These are phyloP conservation scores for Tanytarsus gracilentus DNA, from an alignment of 2,888 invertebrate genomes.

Conservation along the genomic window DNA sequence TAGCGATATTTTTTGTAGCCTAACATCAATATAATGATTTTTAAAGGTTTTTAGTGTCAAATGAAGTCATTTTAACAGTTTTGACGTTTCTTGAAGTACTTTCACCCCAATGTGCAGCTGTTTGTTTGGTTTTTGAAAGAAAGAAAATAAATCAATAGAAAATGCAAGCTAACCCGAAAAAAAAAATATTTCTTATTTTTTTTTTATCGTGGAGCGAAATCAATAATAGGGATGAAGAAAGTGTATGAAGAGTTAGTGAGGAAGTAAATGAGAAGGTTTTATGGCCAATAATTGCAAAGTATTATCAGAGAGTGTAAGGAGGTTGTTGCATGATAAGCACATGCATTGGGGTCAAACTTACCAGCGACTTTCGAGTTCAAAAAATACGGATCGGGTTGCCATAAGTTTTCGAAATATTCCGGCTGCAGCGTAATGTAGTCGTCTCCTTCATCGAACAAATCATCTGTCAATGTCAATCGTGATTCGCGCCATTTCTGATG, in stretches of 20 bases:
- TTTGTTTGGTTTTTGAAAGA: no score
- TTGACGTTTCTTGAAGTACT: no score
- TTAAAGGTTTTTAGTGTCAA: no score
- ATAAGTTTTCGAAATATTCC: constrained; percentile 73
- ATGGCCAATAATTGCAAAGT: no score
- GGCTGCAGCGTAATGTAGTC: constrained; percentile 71
- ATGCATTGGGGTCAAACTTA: constrained; percentile 37
- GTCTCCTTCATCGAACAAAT: constrained; percentile 71
- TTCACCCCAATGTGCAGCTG: no score
- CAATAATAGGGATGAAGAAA: background rate
- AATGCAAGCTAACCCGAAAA: constrained; percentile 23
- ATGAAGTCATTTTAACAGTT: no score
- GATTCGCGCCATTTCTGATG: constrained; percentile 73
- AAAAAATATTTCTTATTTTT: background rate
- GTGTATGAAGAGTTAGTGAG: background rate
- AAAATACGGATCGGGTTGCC: constrained; percentile 82
- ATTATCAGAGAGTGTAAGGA: no score
- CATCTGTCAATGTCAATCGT: constrained; percentile 63
- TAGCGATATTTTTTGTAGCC: no score
- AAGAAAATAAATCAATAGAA: constrained; percentile 9
- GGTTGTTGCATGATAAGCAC: background rate
- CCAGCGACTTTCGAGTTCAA: constrained; percentile 77
- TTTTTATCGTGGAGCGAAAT: background rate
- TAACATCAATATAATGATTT: no score
- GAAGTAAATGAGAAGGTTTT: background rate